A percentile compares a stretch with the other conserved stretches of the same genome.
Evolutionary conservation across 2,888 invertebrate genomes (phyloP).

Genomic region (Thymelicus acteon): DNA sequence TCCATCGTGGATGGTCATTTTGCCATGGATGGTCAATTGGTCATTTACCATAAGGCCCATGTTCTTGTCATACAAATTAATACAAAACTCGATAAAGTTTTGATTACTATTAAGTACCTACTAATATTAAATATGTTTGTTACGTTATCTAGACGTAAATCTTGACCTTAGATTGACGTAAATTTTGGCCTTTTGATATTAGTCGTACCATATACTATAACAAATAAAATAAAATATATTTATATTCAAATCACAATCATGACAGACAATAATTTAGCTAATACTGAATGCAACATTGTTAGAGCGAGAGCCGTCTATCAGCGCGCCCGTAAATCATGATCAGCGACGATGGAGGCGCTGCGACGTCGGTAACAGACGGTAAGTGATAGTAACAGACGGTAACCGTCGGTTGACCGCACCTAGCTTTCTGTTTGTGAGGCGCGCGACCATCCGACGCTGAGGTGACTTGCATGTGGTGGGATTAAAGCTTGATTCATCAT

Average conservation of each 20-base stretch:
- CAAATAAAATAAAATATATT: background rate
- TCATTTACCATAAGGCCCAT: too few species aligned
- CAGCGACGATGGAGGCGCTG: conserved; percentile 78
- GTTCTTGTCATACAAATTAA: too few species aligned
- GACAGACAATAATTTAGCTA: background rate
- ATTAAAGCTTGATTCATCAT: background rate
- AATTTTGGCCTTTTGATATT: too few species aligned
- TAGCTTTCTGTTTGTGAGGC: conserved; percentile 80
- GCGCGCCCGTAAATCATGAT: conserved; percentile 82
- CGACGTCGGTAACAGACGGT: conserved; percentile 46
- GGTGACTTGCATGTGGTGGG: conserved; percentile 66
- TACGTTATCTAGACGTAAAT: too few species aligned
- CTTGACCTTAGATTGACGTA: too few species aligned
- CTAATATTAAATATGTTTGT: too few species aligned
- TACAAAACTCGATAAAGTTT: too few species aligned
- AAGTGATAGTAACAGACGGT: conserved; percentile 35
- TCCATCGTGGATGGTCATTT: too few species aligned
- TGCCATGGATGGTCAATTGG: too few species aligned
- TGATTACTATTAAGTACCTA: too few species aligned
- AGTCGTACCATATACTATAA: too few species aligned
- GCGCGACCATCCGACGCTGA: conserved; percentile 57
- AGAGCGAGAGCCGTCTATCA: conserved; percentile 75
- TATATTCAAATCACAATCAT: conserved; percentile 2
- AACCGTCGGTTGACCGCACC: conserved; percentile 62
- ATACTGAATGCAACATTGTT: conserved; percentile 52